phyloP scores from a whole-genome alignment of 2,797 vertebrate genomes.

The Loris lydekkerianus region DNA sequence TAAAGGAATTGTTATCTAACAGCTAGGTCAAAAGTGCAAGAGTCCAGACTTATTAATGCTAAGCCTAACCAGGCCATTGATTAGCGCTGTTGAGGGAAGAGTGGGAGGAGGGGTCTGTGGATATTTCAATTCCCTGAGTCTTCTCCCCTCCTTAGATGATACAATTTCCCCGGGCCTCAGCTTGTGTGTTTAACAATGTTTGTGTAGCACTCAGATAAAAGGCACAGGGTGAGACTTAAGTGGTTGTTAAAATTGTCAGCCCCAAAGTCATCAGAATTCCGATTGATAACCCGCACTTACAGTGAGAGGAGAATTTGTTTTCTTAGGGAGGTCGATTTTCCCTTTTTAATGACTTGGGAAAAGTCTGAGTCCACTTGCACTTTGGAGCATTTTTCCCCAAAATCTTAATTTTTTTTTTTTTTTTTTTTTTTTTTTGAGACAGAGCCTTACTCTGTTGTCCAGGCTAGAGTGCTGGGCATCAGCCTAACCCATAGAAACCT shows the following conservation, averaged over 20 bases:
- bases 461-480: too few relatives aligned
- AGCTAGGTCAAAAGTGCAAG: constrained; percentile 82
- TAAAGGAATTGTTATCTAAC: constrained; percentile 79
- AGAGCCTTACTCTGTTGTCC: too few relatives aligned
- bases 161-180: background rate
- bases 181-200: constrained; percentile 77
- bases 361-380: background rate
- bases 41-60: constrained; percentile 83
- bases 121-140: background rate
- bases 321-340: constrained; percentile 59
- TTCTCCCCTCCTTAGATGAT: background rate
- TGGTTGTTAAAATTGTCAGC: constrained; percentile 76
- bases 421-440: too few relatives aligned
- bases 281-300: constrained; percentile 66
- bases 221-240: constrained; percentile 72
- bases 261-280: constrained; percentile 80
- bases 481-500: too few relatives aligned
- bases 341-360: constrained; percentile 37
- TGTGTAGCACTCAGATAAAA: constrained; percentile 78
- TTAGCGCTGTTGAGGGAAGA: constrained; percentile 62
- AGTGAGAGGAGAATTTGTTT: constrained; percentile 69
- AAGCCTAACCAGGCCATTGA: constrained; percentile 77
- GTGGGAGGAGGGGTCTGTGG: background rate
- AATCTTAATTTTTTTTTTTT: background rate
- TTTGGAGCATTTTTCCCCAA: background rate